Evolutionary conservation across 2,797 vertebrate genomes (phyloP).

Genomic region (Phoeniculus purpureus): DNA sequence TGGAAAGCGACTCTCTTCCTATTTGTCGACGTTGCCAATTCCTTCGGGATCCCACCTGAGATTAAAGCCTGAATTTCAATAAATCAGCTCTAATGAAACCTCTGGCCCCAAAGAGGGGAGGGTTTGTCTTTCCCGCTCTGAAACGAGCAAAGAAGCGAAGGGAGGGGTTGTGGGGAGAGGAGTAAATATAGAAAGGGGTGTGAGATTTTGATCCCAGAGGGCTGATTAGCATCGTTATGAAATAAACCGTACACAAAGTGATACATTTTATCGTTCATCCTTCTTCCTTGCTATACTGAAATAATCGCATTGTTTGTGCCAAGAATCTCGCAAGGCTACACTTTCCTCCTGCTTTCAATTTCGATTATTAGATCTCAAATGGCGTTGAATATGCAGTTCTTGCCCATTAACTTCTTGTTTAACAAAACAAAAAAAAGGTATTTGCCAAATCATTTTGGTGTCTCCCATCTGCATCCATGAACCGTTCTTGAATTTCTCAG

Average conservation of each 20-base stretch:
- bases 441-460: slow-evolving; percentile 40
- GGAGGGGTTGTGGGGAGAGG: background rate
- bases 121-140: slow-evolving; percentile 50
- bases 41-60: slow-evolving; percentile 85
- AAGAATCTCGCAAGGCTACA: background rate
- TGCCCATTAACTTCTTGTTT: slow-evolving; percentile 16
- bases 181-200: slow-evolving; percentile 22
- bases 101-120: slow-evolving; percentile 63
- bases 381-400: background rate
- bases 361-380: slow-evolving; percentile 19
- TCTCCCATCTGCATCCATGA: slow-evolving; percentile 20
- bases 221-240: slow-evolving; percentile 61
- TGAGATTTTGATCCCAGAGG: slow-evolving; percentile 24
- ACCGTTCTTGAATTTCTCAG: slow-evolving; percentile 16
- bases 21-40: slow-evolving; percentile 77
- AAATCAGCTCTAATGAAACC: slow-evolving; percentile 82
- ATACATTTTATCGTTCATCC: slow-evolving; percentile 18
- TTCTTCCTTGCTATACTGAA: background rate
- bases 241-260: slow-evolving; percentile 44
- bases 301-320: background rate
- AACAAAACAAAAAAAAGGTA: background rate
- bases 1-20: slow-evolving; percentile 80
- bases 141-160: slow-evolving; percentile 24
- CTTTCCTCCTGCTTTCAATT: slow-evolving; percentile 20
- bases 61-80: slow-evolving; percentile 86